Percentiles rank a stretch among this genome's conserved stretches.
These are phyloP conservation scores for Dendrocincla tyrannina DNA, from an alignment of 2,797 vertebrate species.

Conservation along the genomic window DNA sequence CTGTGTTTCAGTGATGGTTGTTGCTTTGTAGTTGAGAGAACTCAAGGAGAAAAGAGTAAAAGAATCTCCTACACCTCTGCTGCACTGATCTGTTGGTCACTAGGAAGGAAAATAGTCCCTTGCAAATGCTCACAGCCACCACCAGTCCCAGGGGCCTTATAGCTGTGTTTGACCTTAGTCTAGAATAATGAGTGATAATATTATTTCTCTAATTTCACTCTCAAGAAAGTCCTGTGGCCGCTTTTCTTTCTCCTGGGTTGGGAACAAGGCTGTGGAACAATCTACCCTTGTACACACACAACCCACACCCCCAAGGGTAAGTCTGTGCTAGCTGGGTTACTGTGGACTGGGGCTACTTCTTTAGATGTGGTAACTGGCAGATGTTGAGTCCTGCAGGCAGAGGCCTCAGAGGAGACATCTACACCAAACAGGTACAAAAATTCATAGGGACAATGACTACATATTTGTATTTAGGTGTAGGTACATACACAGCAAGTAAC, in stretches of 20 bases:
- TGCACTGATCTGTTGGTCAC: neutral
- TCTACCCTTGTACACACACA: neutral
- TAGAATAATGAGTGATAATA: neutral
- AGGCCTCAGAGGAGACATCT: neutral
- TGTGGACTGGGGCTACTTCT: neutral
- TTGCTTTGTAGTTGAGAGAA: neutral
- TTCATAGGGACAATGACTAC: neutral
- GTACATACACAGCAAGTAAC: neutral
- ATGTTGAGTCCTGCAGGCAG: neutral
- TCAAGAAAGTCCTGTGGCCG: neutral
- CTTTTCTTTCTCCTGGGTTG: neutral
- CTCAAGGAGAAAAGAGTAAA: neutral
- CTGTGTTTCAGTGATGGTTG: neutral
- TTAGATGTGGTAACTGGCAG: neutral
- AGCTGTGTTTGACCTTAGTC: neutral
- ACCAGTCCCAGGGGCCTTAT: neutral
- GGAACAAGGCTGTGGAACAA: neutral
- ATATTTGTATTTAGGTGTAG: accelerated
- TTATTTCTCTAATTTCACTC: neutral
- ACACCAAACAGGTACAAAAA: accelerated
- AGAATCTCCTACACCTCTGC: neutral
- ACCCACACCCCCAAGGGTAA: neutral
- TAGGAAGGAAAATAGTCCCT: neutral
- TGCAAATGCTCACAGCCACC: neutral
- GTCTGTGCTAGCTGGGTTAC: neutral